Conservation (phyloP, 2,797 vertebrate species). For the Argya squamiceps region DNA sequence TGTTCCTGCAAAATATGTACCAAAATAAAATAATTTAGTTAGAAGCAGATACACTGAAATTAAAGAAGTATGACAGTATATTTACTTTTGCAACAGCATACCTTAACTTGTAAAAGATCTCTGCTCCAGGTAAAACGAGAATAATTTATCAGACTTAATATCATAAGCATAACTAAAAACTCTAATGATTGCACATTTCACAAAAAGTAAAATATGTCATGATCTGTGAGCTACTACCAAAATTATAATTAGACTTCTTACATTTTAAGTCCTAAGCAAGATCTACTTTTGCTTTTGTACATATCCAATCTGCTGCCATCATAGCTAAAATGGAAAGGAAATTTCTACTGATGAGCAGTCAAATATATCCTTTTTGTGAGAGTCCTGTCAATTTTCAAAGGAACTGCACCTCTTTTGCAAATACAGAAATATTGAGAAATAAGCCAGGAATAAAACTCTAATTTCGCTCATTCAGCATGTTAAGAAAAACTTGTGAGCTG, state of each 20-base stretch:
- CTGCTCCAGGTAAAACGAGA: neutral
- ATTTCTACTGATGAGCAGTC: neutral
- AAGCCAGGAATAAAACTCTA: neutral
- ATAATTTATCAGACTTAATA: neutral
- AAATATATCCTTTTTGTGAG: neutral
- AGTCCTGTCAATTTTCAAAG: neutral
- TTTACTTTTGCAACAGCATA: neutral
- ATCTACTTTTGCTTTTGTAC: neutral
- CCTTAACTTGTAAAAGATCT: neutral
- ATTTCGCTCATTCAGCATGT: neutral
- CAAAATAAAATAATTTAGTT: neutral
- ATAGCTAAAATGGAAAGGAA: neutral
- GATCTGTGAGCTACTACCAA: neutral
- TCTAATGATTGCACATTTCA: neutral
- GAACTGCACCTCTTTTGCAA: neutral
- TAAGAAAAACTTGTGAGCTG: neutral
- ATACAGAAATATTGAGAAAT: neutral
- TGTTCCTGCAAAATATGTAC: neutral
- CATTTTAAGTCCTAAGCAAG: neutral
- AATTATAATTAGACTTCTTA: neutral
- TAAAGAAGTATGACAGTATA: neutral
- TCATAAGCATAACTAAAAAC: neutral
- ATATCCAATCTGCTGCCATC: neutral
- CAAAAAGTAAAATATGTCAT: neutral
- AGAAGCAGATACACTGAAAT: neutral